Conservation (phyloP, 2,797 vertebrate genomes). For the Poecile montanus region DNA sequence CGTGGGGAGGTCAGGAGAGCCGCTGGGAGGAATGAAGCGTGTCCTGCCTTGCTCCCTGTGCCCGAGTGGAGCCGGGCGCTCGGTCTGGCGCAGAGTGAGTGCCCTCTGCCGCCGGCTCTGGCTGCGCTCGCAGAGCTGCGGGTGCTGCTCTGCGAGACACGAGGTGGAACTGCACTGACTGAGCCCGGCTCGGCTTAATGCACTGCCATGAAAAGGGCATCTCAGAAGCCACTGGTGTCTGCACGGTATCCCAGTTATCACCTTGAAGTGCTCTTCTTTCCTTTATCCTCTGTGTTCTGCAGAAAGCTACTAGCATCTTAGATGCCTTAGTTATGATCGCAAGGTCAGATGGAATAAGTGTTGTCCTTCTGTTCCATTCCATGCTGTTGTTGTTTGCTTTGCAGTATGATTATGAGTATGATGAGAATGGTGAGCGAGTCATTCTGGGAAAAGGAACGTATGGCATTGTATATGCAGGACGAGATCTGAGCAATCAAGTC, state of each 20-base stretch:
- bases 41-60: neutral
- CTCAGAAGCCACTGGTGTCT: neutral
- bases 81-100: neutral
- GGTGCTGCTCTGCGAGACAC: neutral
- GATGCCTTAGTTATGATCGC: neutral
- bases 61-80: neutral
- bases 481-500: slow-evolving; percentile 98
- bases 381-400: slow-evolving; percentile 9
- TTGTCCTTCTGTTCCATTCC: neutral
- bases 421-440: slow-evolving; percentile 92
- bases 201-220: neutral
- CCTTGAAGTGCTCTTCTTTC: neutral
- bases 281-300: neutral
- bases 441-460: slow-evolving; percentile 96
- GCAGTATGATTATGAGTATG: slow-evolving; percentile 98
- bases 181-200: neutral
- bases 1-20: neutral
- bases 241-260: rapidly evolving
- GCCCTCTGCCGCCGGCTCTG: slow-evolving; percentile 8
- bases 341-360: neutral
- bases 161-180: rapidly evolving
- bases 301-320: neutral
- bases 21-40: neutral
- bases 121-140: neutral
- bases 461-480: slow-evolving; percentile 94